phyloP scores from a whole-genome alignment of 2,797 vertebrate genomes.

The Dryobates pubescens region DNA sequence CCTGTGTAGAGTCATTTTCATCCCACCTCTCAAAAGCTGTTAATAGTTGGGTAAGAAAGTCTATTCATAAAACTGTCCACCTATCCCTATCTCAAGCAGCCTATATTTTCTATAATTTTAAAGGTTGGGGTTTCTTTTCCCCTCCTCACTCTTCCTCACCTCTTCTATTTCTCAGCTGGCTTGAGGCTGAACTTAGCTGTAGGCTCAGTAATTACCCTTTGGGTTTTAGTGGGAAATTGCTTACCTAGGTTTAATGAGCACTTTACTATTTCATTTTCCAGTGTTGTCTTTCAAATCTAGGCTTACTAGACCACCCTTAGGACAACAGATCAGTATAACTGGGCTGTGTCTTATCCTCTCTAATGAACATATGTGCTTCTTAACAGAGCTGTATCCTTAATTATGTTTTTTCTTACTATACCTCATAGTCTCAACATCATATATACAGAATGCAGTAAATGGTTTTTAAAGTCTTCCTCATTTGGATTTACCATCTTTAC shows the following conservation, averaged over 20 bases:
- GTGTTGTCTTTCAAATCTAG: neutral
- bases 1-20: neutral
- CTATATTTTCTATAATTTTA: neutral
- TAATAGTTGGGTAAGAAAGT: neutral
- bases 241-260: neutral
- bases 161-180: neutral
- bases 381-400: neutral
- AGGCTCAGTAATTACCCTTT: neutral
- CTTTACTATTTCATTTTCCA: neutral
- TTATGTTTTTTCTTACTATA: neutral
- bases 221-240: neutral
- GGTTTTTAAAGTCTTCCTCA: neutral
- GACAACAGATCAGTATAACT: neutral
- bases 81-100: neutral
- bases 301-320: neutral
- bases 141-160: accelerated
- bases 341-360: neutral
- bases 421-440: neutral
- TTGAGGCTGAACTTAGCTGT: neutral
- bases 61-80: neutral
- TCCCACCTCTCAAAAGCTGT: neutral
- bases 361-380: neutral
- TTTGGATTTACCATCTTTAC: neutral
- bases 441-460: neutral
- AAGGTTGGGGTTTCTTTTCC: neutral